Percentiles rank a stretch among this genome's conserved stretches.
Evolutionary conservation across 2,888 invertebrate genomes (phyloP).

Genomic region (Dione juno): DNA sequence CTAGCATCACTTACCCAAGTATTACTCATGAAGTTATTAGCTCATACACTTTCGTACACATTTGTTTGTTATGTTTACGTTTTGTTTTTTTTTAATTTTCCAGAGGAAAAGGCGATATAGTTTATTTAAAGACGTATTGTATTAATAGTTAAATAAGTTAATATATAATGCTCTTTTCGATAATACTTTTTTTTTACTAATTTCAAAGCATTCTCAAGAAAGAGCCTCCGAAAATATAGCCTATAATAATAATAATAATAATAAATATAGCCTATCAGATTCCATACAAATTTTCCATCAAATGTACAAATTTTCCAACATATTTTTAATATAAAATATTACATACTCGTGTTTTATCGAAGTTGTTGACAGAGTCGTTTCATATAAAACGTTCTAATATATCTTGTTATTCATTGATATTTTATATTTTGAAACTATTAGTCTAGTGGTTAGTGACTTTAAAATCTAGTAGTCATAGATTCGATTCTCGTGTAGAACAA

Average conservation of each 20-base stretch:
- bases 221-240: too few relatives aligned
- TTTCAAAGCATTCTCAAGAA: too few relatives aligned
- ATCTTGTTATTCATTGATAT: not conserved
- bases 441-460: not conserved
- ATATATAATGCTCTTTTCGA: too few relatives aligned
- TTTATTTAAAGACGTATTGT: too few relatives aligned
- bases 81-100: not conserved
- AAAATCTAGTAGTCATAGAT: too few relatives aligned
- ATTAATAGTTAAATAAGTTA: too few relatives aligned
- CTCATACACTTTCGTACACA: not conserved
- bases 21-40: not conserved
- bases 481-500: too few relatives aligned
- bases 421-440: not conserved
- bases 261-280: too few relatives aligned
- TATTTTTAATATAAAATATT: not conserved
- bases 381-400: not conserved
- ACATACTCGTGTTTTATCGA: not conserved
- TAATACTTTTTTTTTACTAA: too few relatives aligned
- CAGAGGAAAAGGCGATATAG: too few relatives aligned
- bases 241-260: too few relatives aligned
- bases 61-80: not conserved
- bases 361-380: not conserved
- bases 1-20: constrained; percentile 3
- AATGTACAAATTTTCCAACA: not conserved
- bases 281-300: too few relatives aligned